A percentile compares a stretch with the other conserved stretches of the same genome.
These are phyloP conservation scores for Alfaro cultratus DNA, from an alignment of 2,797 vertebrate genomes.

Conservation along the genomic window DNA sequence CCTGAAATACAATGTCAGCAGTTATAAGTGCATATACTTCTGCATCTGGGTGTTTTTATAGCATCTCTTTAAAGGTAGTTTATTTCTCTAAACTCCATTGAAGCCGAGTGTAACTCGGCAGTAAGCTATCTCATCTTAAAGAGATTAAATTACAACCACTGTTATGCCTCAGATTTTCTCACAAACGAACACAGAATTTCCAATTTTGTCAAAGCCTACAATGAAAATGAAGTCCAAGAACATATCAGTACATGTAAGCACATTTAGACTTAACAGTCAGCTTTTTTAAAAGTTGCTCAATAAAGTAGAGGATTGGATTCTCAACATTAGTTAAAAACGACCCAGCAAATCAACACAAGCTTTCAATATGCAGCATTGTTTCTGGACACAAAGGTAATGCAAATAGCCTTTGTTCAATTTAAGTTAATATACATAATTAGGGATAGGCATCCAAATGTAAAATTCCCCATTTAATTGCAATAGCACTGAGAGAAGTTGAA, in stretches of 20 bases:
- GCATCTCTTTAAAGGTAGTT: constrained; percentile 18
- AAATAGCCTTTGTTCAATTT: neutral
- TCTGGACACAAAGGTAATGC: neutral
- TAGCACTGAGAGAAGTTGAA: neutral
- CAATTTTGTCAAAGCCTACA: neutral
- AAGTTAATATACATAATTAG: neutral
- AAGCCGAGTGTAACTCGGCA: constrained; percentile 26
- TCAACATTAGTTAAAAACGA: neutral
- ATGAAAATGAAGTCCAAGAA: neutral
- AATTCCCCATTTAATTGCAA: neutral
- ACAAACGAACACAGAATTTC: neutral
- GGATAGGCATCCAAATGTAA: neutral
- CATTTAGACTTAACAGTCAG: neutral
- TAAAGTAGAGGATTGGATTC: neutral
- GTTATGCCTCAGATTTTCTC: constrained; percentile 4
- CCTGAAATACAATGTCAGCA: constrained; percentile 42
- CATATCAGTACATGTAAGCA: neutral
- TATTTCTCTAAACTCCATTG: constrained; percentile 19
- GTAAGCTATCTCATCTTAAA: constrained; percentile 9
- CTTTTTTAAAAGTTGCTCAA: neutral
- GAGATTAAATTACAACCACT: neutral
- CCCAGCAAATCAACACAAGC: neutral
- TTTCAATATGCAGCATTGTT: neutral
- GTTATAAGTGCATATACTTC: constrained; percentile 4
- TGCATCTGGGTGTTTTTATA: constrained; percentile 1